Conservation (phyloP, 2,888 invertebrate genomes). For the Notodromas monacha region DNA sequence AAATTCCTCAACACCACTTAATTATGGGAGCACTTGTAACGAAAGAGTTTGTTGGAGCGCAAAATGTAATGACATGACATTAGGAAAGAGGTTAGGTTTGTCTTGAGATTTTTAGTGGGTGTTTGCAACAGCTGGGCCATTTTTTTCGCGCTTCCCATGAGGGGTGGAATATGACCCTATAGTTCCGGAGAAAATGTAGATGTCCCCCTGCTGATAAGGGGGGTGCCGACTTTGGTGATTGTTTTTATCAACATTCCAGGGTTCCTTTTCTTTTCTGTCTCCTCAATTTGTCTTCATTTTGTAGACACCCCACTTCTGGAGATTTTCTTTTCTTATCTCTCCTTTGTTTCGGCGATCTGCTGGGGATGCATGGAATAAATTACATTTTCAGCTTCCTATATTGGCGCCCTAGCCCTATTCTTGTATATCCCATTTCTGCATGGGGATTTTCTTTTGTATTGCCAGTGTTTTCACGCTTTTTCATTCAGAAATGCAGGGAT, state of each 20-base stretch:
- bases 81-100: background rate
- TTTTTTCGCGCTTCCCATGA: no score
- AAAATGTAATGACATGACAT: slow-evolving; percentile 4
- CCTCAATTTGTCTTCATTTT: no score
- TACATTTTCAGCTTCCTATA: slow-evolving; percentile 4
- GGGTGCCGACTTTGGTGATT: background rate
- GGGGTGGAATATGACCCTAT: no score
- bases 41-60: slow-evolving; percentile 2
- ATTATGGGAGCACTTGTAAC: slow-evolving; percentile 2
- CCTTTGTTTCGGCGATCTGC: no score
- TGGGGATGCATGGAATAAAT: slow-evolving; percentile 4
- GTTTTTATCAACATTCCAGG: background rate
- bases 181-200: no score
- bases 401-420: slow-evolving; percentile 4
- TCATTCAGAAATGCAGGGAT: slow-evolving; percentile 4
- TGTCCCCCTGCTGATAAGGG: no score
- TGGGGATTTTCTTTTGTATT: slow-evolving; percentile 4
- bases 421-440: slow-evolving; percentile 4
- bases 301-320: no score
- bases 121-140: background rate
- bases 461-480: slow-evolving; percentile 4
- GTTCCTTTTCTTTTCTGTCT: background rate
- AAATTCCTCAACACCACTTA: slow-evolving; percentile 4
- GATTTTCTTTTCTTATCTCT: no score
- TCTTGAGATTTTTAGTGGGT: background rate